Conservation (phyloP, 1,140 invertebrate genomes). For the Polyergus mexicanus region DNA sequence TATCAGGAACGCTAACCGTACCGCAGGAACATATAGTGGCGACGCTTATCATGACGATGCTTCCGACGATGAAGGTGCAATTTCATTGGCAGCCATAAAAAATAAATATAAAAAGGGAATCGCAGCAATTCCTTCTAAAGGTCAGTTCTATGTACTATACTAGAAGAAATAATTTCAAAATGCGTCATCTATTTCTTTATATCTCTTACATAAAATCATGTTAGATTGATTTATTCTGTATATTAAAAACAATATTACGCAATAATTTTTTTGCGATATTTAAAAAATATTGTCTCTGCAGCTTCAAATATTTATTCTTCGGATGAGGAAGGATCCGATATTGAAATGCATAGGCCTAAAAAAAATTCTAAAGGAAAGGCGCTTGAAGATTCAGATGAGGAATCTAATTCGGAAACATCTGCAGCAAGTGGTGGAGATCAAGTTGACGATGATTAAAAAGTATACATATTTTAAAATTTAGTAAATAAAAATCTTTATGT, state of each 20-base stretch:
- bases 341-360: conserved; percentile 92
- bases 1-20: conserved; percentile 87
- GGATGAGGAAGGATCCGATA: conserved; percentile 95
- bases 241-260: too few relatives aligned
- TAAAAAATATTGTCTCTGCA: conserved; percentile 79
- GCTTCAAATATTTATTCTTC: conserved; percentile 95
- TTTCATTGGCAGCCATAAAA: conserved; percentile 97
- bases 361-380: conserved; percentile 93
- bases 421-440: conserved; percentile 79
- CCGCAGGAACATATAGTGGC: conserved; percentile 87
- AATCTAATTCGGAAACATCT: conserved; percentile 85
- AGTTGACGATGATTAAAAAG: conserved; percentile 64
- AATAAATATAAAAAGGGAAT: conserved; percentile 94
- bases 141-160: conserved; percentile 80
- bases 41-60: conserved; percentile 91
- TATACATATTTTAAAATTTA: conserved; percentile 37
- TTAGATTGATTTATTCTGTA: not conserved
- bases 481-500: conserved; percentile 26
- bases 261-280: conserved; percentile 4
- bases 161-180: not conserved
- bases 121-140: conserved; percentile 82
- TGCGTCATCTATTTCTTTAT: not conserved
- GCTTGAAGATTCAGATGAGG: conserved; percentile 94
- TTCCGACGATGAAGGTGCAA: conserved; percentile 96
- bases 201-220: not conserved